Conservation (phyloP, 2,888 invertebrate genomes). For the Therioaphis trifolii region DNA sequence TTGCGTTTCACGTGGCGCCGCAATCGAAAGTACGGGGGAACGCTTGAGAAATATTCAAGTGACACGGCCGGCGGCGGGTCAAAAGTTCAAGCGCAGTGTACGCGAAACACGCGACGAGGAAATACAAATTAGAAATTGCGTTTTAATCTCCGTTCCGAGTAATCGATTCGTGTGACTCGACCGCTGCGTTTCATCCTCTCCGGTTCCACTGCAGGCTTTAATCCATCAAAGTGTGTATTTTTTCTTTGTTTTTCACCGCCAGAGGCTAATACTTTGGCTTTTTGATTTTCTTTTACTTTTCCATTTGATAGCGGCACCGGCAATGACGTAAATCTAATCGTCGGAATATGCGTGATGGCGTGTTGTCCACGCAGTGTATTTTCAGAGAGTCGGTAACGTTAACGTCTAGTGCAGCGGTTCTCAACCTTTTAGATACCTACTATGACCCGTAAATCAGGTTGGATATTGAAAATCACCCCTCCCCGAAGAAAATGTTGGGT, state of each 20-base stretch:
- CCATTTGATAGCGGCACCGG: neutral
- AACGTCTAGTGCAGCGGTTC: too few relatives aligned
- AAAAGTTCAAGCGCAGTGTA: constrained; percentile 43
- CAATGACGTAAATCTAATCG: neutral
- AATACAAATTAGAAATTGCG: constrained; percentile 43
- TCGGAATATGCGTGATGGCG: neutral
- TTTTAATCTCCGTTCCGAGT: constrained; percentile 45
- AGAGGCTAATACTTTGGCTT: constrained; percentile 2
- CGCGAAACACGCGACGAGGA: neutral
- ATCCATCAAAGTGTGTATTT: neutral
- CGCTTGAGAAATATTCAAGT: constrained; percentile 30
- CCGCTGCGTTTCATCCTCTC: neutral
- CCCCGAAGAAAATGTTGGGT: too few relatives aligned
- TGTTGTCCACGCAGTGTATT: neutral
- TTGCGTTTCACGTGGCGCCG: neutral
- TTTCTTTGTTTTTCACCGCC: neutral
- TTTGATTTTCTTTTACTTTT: neutral
- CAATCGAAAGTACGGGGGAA: constrained; percentile 27
- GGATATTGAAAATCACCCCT: too few relatives aligned
- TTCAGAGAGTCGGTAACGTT: neutral
- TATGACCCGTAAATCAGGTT: too few relatives aligned
- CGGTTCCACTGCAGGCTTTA: neutral
- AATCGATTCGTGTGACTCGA: constrained; percentile 40
- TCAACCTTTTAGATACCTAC: too few relatives aligned
- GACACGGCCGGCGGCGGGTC: constrained; percentile 46